These are phyloP conservation scores for Campoletis sonorensis DNA, from an alignment of 1,140 invertebrate species.

Conservation along the genomic window DNA sequence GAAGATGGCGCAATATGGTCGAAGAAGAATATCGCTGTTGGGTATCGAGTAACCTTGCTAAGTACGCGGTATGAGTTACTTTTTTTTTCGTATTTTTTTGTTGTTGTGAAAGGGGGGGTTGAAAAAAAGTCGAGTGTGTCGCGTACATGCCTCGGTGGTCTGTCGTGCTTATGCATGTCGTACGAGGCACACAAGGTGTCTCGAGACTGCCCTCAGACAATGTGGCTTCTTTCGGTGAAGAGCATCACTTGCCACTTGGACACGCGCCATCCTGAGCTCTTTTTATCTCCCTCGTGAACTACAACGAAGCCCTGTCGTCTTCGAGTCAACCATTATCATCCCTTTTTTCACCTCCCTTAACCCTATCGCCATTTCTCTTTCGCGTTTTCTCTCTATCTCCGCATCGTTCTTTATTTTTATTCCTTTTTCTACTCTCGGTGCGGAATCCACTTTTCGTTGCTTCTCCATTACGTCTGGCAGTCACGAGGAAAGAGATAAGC, in stretches of 20 bases:
- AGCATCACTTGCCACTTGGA: conserved; percentile 70
- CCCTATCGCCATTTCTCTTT: conserved; percentile 31
- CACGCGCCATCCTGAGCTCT: conserved; percentile 65
- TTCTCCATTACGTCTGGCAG: conserved; percentile 38
- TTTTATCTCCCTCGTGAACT: conserved; percentile 30
- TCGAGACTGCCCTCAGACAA: conserved; percentile 66
- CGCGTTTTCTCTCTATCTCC: conserved; percentile 44
- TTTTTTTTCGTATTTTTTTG: conserved; percentile 2
- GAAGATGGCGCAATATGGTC: neutral
- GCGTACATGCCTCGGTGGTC: conserved; percentile 40
- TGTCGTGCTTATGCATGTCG: conserved; percentile 16
- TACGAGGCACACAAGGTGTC: conserved; percentile 47
- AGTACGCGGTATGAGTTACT: neutral
- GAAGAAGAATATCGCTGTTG: neutral
- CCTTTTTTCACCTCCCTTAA: conserved; percentile 40
- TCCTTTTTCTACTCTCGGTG: conserved; percentile 3
- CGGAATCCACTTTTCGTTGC: conserved; percentile 19
- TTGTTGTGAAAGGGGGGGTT: conserved; percentile 9
- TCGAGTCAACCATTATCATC: conserved; percentile 20
- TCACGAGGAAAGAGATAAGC: conserved; percentile 36
- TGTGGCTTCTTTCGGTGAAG: conserved; percentile 57
- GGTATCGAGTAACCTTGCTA: neutral
- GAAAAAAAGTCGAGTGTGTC: conserved; percentile 53
- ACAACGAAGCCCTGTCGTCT: conserved; percentile 55
- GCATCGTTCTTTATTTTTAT: conserved; percentile 4